Conservation (phyloP, 2,888 invertebrate species). For the Nymphalis polychloros region DNA sequence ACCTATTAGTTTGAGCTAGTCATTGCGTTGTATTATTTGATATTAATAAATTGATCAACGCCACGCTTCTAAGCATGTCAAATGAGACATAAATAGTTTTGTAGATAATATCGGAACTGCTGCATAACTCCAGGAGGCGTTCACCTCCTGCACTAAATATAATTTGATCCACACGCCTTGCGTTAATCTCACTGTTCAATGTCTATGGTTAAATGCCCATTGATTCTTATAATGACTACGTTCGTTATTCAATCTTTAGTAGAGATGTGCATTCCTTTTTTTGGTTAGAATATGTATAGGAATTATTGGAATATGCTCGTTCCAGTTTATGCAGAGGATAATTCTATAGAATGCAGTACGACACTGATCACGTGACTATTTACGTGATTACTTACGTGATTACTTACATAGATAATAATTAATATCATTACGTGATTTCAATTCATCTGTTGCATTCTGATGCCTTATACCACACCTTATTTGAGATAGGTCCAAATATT, state of each 20-base stretch:
- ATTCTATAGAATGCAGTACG: no score
- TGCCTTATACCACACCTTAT: no score
- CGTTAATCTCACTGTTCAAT: slow-evolving; percentile 24
- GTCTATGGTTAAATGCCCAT: slow-evolving; percentile 19
- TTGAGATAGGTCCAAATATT: no score
- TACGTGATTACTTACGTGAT: no score
- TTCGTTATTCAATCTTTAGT: not conserved
- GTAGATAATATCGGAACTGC: slow-evolving; percentile 26
- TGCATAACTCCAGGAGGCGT: slow-evolving; percentile 31
- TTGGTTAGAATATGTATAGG: not conserved
- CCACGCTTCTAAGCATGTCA: slow-evolving; percentile 12
- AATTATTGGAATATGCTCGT: no score
- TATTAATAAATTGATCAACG: not conserved
- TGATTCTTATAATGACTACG: slow-evolving; percentile 3
- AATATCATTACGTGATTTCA: no score
- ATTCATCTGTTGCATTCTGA: no score
- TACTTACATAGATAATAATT: no score
- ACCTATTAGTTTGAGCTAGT: no score
- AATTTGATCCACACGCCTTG: slow-evolving; percentile 33
- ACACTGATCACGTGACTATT: no score
- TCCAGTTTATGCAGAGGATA: no score
- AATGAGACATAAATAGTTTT: slow-evolving; percentile 26
- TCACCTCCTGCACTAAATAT: slow-evolving; percentile 40
- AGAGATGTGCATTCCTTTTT: not conserved
- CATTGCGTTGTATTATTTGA: no score